These are phyloP conservation scores for Neodiprion lecontei DNA, from an alignment of 1,140 invertebrate genomes.

Conservation along the genomic window DNA sequence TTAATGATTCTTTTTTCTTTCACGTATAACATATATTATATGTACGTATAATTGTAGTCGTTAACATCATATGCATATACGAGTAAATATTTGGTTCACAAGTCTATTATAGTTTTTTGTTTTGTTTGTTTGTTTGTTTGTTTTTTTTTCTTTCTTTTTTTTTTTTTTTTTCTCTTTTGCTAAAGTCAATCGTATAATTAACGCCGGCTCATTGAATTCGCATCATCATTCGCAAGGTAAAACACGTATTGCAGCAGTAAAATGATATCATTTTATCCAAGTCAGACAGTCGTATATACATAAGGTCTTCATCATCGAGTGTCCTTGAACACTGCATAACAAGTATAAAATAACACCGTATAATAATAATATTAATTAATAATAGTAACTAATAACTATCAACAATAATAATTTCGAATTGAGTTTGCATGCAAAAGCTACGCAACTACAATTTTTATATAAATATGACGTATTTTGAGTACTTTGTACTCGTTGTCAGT, in stretches of 20 bases:
- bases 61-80: too few relatives aligned
- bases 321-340: too few relatives aligned
- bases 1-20: background rate
- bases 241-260: background rate
- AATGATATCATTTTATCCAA: too few relatives aligned
- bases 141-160: background rate
- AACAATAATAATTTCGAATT: constrained; percentile 31
- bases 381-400: constrained; percentile 5
- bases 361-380: background rate
- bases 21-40: too few relatives aligned
- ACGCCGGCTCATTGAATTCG: background rate
- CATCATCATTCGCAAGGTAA: background rate
- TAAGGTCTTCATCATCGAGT: too few relatives aligned
- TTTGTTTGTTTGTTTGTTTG: background rate
- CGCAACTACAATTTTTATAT: constrained; percentile 29
- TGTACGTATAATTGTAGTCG: too few relatives aligned
- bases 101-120: background rate
- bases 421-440: constrained; percentile 43
- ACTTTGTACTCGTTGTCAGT: background rate
- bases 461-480: constrained; percentile 20
- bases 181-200: background rate
- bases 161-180: too few relatives aligned
- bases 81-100: background rate
- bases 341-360: too few relatives aligned
- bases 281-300: too few relatives aligned